These are phyloP conservation scores for Cephalopterus ornatus DNA, from an alignment of 2,113 vertebrate genomes.

Conservation along the genomic window DNA sequence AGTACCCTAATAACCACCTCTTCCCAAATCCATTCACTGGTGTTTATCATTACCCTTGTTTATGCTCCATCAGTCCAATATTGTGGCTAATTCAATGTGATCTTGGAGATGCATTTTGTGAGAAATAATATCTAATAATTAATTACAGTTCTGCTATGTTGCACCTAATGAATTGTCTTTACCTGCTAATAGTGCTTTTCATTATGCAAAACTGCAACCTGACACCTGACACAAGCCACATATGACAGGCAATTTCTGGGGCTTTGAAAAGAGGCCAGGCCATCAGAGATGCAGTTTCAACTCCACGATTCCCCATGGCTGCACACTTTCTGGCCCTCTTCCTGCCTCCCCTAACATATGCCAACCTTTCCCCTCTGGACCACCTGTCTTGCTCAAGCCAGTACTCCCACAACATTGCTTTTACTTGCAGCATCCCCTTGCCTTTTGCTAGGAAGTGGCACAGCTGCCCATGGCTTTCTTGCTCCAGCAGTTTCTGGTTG, in stretches of 20 bases:
- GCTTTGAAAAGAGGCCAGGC: background rate
- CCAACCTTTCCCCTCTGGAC: background rate
- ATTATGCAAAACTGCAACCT: background rate
- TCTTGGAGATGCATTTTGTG: constrained; percentile 1
- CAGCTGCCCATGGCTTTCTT: background rate
- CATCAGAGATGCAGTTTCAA: background rate
- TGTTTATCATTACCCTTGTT: constrained; percentile 52
- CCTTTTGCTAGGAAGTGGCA: background rate
- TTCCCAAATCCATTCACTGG: background rate
- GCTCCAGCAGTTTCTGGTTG: background rate
- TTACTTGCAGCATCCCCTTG: background rate
- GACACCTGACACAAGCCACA: background rate
- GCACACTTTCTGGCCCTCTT: background rate
- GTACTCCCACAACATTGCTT: background rate
- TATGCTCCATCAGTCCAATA: constrained; percentile 48
- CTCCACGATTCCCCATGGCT: background rate
- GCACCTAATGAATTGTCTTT: constrained; percentile 26
- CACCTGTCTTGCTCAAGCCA: background rate
- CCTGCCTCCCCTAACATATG: background rate
- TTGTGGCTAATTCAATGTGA: constrained; percentile 18
- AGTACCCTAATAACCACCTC: constrained; percentile 45
- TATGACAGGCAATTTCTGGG: background rate
- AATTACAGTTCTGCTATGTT: constrained; percentile 47
- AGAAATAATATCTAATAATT: constrained; percentile 49
- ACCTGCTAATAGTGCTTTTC: constrained; percentile 10